Evolutionary conservation across 2,113 vertebrate genomes (phyloP).

Genomic region (Anguilla japonica): DNA sequence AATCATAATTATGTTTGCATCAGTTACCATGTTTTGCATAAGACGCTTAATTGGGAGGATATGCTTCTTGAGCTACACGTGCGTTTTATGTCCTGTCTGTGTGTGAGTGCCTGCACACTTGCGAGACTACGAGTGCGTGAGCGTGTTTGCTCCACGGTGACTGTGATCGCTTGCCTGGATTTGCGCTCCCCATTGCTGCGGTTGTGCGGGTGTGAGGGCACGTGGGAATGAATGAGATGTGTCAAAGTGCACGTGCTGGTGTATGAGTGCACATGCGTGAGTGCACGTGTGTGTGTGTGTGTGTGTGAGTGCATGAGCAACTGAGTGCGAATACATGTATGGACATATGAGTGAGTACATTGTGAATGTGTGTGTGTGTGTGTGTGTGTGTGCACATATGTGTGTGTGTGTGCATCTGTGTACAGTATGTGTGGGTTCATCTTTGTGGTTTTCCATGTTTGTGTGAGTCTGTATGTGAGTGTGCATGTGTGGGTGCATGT

Average conservation of each 20-base stretch:
- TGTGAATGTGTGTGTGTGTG: not conserved
- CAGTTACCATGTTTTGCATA: too few relatives aligned
- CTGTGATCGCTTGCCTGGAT: too few relatives aligned
- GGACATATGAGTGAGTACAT: too few relatives aligned
- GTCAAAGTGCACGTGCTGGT: not conserved
- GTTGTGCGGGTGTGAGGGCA: not conserved
- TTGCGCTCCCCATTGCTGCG: not conserved
- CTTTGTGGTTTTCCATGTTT: not conserved
- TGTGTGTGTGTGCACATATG: not conserved
- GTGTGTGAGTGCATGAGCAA: not conserved
- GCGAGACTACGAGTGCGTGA: too few relatives aligned
- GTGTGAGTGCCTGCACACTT: too few relatives aligned
- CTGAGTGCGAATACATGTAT: not conserved
- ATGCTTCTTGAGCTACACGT: too few relatives aligned
- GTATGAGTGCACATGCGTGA: not conserved
- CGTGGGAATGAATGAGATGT: not conserved
- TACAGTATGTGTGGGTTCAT: not conserved
- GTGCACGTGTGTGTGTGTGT: conserved; percentile 3
- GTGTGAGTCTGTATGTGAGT: not conserved
- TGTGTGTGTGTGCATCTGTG: too few relatives aligned
- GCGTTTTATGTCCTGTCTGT: too few relatives aligned
- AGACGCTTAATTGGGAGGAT: too few relatives aligned
- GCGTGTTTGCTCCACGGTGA: too few relatives aligned
- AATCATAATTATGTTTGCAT: too few relatives aligned
- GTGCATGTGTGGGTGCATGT: not conserved